Evolutionary conservation across 1,140 invertebrate species (phyloP), one percentile per base, ranked within the genome.

Genomic region (Polypedilum pembai): DNA sequence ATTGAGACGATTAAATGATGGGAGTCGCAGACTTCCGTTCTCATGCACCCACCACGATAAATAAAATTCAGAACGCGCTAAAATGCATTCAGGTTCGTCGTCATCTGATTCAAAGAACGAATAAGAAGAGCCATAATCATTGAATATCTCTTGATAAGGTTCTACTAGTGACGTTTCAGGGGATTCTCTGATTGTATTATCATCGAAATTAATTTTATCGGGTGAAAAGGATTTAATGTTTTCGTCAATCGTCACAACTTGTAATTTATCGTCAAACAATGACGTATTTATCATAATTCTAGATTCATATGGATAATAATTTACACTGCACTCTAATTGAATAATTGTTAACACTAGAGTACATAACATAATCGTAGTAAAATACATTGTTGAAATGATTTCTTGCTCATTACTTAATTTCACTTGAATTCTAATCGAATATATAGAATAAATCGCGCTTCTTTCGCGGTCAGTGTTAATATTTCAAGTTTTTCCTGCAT

Each of bases 41-140:
- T 40, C 24, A 40, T 73, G 8, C 7, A 73, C 15, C 72, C 72
- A 73, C 72, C 72, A 73, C 17, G 72, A 73, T 73, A 73, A n/a
- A 40, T 73, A 73, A n/a, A 73, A 40, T n/a, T 73, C 72, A 3
- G 72, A 40, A n/a, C 20, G 21, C 1, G 15, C 72, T n/a, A 73
- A 73, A 40, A 73, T 73, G 7, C 72, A 73, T 20, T 21, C 45
- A 8, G 45, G 65, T 10, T 69, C 20, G 17, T 69, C 20, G 65
- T 10, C 17, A 33, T 7, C 20, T 20, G 65, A 20, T 1, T n/a
- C 15, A 18, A 20, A n/a, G 17, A 69, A 1, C 20, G 65, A 69
- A 20, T 8, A 69, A 69, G n/a, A 56, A 56, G n/a, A 56, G n/a
- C n/a, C 45, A 8, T 15, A 56, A 56, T 18, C 7, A 15, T 56